A percentile compares a stretch with the other conserved stretches of the same genome.
phyloP scores from a whole-genome alignment of 2,113 vertebrate genomes.

The Vulpes vulpes region DNA sequence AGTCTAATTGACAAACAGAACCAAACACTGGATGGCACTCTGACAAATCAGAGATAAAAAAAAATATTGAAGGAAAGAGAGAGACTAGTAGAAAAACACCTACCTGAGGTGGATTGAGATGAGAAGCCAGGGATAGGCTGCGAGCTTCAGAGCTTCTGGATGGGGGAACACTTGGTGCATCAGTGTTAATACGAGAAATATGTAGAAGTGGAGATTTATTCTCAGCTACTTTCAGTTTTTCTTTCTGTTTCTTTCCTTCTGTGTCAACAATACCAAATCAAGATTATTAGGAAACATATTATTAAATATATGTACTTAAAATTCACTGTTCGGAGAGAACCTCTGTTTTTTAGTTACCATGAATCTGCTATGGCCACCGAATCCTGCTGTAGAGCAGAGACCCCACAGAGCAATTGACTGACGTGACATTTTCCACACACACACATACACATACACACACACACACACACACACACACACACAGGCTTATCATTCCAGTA shows the following conservation, averaged over 20 bases:
- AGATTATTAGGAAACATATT: not conserved
- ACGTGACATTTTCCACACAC: not conserved
- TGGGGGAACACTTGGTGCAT: conserved; percentile 74
- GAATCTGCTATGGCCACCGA: not conserved
- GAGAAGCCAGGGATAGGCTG: conserved; percentile 80
- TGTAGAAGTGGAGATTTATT: conserved; percentile 77
- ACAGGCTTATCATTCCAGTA: not conserved
- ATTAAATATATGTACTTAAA: not conserved
- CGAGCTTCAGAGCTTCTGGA: conserved; percentile 87
- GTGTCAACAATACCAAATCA: conserved; percentile 50
- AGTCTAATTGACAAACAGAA: not conserved
- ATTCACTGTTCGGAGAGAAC: conserved; percentile 17
- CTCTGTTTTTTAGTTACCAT: not conserved
- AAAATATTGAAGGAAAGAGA: not conserved
- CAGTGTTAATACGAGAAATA: conserved; percentile 67
- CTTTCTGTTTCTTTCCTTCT: conserved; percentile 82
- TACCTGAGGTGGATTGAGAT: conserved; percentile 86
- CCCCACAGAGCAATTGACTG: not conserved
- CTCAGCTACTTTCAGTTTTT: conserved; percentile 77
- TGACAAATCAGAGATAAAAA: not conserved
- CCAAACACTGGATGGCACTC: not conserved
- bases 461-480: too few relatives aligned
- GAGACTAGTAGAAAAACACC: not conserved
- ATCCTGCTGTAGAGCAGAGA: not conserved
- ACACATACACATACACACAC: not conserved